phyloP scores from a whole-genome alignment of 2,888 invertebrate genomes.

The Keiferia lycopersicella region DNA sequence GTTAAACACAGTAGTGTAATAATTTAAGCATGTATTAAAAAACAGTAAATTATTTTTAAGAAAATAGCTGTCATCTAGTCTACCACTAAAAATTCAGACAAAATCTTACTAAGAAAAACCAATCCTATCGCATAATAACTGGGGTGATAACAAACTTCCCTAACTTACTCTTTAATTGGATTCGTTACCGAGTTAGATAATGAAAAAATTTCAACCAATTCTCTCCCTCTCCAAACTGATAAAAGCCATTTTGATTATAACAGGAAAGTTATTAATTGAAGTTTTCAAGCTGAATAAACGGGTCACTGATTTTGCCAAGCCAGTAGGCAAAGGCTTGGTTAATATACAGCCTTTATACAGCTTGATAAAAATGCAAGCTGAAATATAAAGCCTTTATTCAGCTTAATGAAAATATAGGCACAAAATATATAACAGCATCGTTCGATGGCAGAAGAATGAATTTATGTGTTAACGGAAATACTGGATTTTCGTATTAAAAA shows the following conservation, averaged over 20 bases:
- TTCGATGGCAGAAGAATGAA: conserved; percentile 6
- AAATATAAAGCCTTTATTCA: background rate
- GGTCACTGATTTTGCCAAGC: conserved; percentile 40
- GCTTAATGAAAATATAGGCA: background rate
- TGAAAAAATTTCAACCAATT: conserved; percentile 52
- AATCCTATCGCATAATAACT: background rate
- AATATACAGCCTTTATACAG: conserved; percentile 11
- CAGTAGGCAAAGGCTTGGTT: conserved; percentile 39
- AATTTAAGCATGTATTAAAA: no score
- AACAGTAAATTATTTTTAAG: no score
- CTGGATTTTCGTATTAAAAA: background rate
- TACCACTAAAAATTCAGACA: background rate
- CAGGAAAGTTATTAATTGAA: conserved; percentile 62
- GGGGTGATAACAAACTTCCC: background rate
- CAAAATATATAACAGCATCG: background rate
- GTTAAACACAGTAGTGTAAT: no score
- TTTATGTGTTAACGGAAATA: conserved; percentile 2
- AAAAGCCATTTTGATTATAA: conserved; percentile 59
- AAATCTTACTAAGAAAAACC: conserved; percentile 23
- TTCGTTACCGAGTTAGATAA: conserved; percentile 57
- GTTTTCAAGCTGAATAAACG: conserved; percentile 49
- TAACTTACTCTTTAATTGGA: conserved; percentile 26
- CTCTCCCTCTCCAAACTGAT: background rate
- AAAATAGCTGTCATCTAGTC: no score
- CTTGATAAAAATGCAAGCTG: background rate